phyloP scores from a whole-genome alignment of 2,113 vertebrate genomes.

The Menidia beryllina region DNA sequence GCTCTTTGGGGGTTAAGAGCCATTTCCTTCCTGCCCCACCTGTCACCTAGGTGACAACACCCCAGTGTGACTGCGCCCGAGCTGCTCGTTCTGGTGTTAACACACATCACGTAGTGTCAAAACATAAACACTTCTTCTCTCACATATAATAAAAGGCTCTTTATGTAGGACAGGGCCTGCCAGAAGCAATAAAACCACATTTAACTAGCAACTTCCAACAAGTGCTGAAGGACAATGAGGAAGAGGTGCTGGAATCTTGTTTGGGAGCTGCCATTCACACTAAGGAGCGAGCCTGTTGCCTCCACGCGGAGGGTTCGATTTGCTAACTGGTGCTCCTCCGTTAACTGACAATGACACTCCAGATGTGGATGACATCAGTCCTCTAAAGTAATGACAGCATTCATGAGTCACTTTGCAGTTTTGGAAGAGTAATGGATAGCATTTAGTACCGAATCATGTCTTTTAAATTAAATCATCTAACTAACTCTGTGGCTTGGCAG shows the following conservation, averaged over 20 bases:
- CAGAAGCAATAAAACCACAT: slow-evolving; percentile 41
- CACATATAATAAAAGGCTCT: slow-evolving; percentile 52
- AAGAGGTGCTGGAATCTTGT: slow-evolving; percentile 41
- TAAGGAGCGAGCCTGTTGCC: slow-evolving; percentile 13
- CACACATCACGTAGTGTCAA: slow-evolving; percentile 44
- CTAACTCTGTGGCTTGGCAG: not conserved
- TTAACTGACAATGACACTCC: not conserved
- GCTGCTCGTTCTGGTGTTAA: slow-evolving; percentile 59
- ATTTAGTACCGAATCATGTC: too few relatives aligned
- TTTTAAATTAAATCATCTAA: not conserved
- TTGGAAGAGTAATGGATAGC: not conserved
- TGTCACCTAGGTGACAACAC: slow-evolving; percentile 60
- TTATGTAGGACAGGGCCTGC: slow-evolving; percentile 39
- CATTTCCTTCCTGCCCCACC: slow-evolving; percentile 65
- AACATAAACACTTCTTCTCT: slow-evolving; percentile 60
- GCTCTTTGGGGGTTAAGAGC: slow-evolving; percentile 24
- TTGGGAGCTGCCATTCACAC: slow-evolving; percentile 55
- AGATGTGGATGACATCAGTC: not conserved
- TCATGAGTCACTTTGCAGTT: not conserved
- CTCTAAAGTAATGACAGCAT: not conserved
- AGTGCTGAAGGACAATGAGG: slow-evolving; percentile 59
- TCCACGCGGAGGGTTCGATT: slow-evolving; percentile 19
- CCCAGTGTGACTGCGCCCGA: slow-evolving; percentile 16
- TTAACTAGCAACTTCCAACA: slow-evolving; percentile 48
- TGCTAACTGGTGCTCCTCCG: slow-evolving; percentile 2